Evolutionary conservation across 1,140 invertebrate genomes (phyloP), one percentile per base, ranked within the genome.

Genomic region (Drosophila auraria): DNA sequence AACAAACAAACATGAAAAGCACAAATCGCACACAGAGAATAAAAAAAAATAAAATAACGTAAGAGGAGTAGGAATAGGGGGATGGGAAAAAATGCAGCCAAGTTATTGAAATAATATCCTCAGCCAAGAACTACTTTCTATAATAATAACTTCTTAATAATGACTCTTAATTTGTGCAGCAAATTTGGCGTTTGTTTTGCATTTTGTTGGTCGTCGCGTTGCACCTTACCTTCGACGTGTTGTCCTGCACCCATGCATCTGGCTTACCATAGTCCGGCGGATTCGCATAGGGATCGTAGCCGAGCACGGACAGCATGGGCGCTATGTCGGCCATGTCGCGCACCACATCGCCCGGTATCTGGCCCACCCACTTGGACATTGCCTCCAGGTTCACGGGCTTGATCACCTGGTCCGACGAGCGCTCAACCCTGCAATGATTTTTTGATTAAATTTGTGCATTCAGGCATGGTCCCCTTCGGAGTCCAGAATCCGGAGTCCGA

Each of bases 361-460:
- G 94, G 42, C 97, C 98, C 42, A 99, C 98, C 99, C 99, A 99
- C 94, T 99, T 99, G 74, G 96, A 96, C 53, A 99, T 94, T 9
- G 99, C 99, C 93, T 99, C 98, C 68, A 98, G 94, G 94, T 99
- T 99, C 14, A 99, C 97, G 7, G 99, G 98, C 93, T 99, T 99
- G 92, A 99, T 98, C 58, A 99, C 98, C 95, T 99, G 99, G 94
- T 99, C 99, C 71, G 98, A 99, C 15, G 98, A 99, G 63, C 98
- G 95, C 94, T 99, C 99, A 81, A 98, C 97, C 94, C 98, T 99
- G 20, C 5, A 20, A 64, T 30, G 27, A 27, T 4, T 12, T 17
- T 17, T 51, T 1, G 2, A 2, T 38, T 17, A 17, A n/a, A 25
- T 45, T 12, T 3, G 11, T 25, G 12, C 33, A 40, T 27, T 51